A percentile compares a stretch with the other conserved stretches of the same genome.
phyloP scores from a whole-genome alignment of 92 coral and sea anemone species.

The Umimayanthus kanabou region DNA sequence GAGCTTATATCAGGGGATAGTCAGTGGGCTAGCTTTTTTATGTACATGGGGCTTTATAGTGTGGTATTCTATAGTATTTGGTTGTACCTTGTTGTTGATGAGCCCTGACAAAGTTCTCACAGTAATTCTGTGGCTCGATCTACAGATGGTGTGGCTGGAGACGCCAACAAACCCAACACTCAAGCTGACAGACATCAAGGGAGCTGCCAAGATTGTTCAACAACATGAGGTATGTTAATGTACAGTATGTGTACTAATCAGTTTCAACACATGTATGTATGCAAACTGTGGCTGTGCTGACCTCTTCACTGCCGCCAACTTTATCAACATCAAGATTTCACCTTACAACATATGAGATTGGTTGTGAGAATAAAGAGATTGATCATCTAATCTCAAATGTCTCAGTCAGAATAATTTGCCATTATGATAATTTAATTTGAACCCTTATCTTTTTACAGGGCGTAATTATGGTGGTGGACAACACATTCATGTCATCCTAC shows the following conservation, averaged over 20 bases:
- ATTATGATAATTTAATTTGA: neutral
- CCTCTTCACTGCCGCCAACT: no score
- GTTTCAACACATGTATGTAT: neutral
- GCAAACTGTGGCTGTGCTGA: no score
- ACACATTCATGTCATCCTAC: slow-evolving; percentile 93
- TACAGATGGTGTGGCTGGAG: slow-evolving; percentile 94
- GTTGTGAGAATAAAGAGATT: no score
- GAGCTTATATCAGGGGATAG: no score
- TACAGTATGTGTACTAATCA: no score
- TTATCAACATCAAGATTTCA: no score
- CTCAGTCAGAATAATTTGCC: neutral
- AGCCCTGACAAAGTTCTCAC: neutral
- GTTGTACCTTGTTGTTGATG: neutral
- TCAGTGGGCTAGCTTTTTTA: no score
- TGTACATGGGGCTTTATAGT: no score
- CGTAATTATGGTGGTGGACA: slow-evolving; percentile 87
- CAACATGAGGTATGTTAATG: slow-evolving; percentile 71
- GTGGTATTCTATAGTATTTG: no score
- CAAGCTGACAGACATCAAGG: slow-evolving; percentile 88
- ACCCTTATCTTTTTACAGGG: slow-evolving; percentile 54
- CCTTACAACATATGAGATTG: no score
- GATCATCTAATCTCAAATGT: no score
- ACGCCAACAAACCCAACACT: slow-evolving; percentile 98
- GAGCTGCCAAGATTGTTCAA: slow-evolving; percentile 81
- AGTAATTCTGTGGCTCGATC: neutral